Conservation (phyloP, 2,797 vertebrate genomes). For the Mycteria americana region DNA sequence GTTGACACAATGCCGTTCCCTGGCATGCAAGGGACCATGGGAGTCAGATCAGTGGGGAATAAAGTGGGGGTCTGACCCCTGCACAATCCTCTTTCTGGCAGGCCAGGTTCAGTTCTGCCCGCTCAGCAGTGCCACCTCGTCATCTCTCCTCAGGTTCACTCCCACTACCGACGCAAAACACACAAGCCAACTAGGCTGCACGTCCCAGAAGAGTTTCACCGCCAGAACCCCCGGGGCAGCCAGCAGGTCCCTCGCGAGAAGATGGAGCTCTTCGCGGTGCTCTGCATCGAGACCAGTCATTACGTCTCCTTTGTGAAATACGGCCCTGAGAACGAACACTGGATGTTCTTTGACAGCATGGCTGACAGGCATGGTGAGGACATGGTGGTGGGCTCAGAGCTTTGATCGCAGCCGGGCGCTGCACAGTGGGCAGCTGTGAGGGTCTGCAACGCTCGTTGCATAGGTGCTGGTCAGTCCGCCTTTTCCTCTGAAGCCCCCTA, state of each 20-base stretch:
- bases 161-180: constrained; percentile 69
- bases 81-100: too few species aligned
- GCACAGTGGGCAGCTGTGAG: rapidly evolving
- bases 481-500: not conserved
- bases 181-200: constrained; percentile 67
- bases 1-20: not conserved
- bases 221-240: not conserved
- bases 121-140: rapidly evolving
- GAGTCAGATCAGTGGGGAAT: not conserved
- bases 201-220: constrained; percentile 71
- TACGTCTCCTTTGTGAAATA: constrained; percentile 91
- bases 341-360: constrained; percentile 96
- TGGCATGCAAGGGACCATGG: rapidly evolving
- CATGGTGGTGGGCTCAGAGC: not conserved
- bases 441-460: rapidly evolving
- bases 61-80: not conserved
- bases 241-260: constrained; percentile 75
- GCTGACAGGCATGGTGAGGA: constrained; percentile 85
- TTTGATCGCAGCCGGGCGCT: not conserved
- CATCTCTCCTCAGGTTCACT: constrained; percentile 77
- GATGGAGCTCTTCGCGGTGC: constrained; percentile 88
- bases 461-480: not conserved
- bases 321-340: constrained; percentile 78
- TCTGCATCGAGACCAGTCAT: constrained; percentile 93
- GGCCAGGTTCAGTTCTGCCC: not conserved